Evolutionary conservation across 2,888 invertebrate species (phyloP), one percentile per base, ranked within the genome.

Genomic region (Nomada fucata): DNA sequence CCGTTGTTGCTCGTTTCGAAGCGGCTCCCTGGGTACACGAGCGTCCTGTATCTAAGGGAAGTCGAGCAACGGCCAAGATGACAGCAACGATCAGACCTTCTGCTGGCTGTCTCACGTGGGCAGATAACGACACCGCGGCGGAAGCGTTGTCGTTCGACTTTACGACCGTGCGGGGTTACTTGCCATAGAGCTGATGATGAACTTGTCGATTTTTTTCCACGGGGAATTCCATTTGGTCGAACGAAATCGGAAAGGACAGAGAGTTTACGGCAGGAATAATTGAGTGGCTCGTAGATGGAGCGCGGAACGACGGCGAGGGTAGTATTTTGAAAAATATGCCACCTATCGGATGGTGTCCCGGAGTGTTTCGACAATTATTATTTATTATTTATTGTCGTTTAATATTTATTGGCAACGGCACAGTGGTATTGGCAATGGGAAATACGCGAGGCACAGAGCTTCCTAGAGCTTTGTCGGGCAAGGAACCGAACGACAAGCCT

Each of bases 401-500:
- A 7, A 36, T 36, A 36, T 36, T 36, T 36, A 36, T 36, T 36
- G 36, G 36, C 36, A 36, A 36, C 5, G 1, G 36, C 36, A 7
- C 36, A 7, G 36, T 36, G 36, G 36, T 36, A 36, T 36, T 36
- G 36, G 0, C 7, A 36, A 36, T 36, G 36, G 5, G 9, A 7
- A 36, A 7, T 36, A 36, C 7, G 7, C 36, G 36, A 7, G 36
- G 36, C 0, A 36, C 7, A 36, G 7, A 29, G 7, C 13, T 47
- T 47, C 47, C 15, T 13, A 13, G 3, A 0, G 15, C 47, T 47
- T 47, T 15, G 47, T 47, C 68, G 70, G 61, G 72, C 26, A 83
- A 79, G 80, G 80, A 83, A 86, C 77, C 79, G 80, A 86, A 86
- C 15, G 29, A 29, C 4, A 2, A 71, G 36, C 47, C 47, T 13